A percentile compares a stretch with the other conserved stretches of the same genome.
Conservation (phyloP, 2,888 invertebrate species). For the Clepsis dumicolana region DNA sequence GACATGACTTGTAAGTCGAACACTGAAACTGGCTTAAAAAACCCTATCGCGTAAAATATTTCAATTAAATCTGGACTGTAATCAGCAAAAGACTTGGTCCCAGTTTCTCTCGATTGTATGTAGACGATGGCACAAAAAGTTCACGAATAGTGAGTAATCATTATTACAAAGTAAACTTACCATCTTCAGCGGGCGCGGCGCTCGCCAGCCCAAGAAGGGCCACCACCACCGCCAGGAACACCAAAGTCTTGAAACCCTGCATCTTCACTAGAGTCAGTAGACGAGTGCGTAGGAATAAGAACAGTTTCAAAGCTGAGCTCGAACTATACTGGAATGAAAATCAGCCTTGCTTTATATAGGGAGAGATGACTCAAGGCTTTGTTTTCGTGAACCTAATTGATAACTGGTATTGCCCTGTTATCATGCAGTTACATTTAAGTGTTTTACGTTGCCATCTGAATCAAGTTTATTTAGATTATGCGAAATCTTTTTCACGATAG, state of each 20-base stretch:
- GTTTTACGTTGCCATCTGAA: background rate
- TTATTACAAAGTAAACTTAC: constrained; percentile 1
- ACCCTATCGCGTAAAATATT: too few species aligned
- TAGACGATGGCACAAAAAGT: background rate
- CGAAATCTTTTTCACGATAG: too few species aligned
- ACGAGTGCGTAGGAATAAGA: background rate
- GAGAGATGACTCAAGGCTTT: background rate
- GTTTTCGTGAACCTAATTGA: background rate
- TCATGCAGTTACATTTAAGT: background rate
- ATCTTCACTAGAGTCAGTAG: constrained; percentile 22
- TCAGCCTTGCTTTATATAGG: background rate
- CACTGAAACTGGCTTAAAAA: too few species aligned
- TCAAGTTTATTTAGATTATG: background rate
- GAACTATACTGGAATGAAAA: background rate
- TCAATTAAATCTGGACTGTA: too few species aligned
- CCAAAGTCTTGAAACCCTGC: constrained; percentile 26
- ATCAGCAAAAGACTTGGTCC: too few species aligned
- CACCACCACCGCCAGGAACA: constrained; percentile 23
- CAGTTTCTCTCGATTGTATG: background rate
- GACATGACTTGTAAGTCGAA: too few species aligned
- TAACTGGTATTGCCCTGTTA: background rate
- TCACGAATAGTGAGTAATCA: background rate
- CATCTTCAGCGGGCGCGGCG: constrained; percentile 26
- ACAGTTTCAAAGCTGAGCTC: constrained; percentile 4
- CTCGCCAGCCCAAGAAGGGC: constrained; percentile 25